Percentiles rank a stretch among this genome's conserved stretches.
Conservation (phyloP, 2,113 vertebrate genomes). For the Platanista minor region DNA sequence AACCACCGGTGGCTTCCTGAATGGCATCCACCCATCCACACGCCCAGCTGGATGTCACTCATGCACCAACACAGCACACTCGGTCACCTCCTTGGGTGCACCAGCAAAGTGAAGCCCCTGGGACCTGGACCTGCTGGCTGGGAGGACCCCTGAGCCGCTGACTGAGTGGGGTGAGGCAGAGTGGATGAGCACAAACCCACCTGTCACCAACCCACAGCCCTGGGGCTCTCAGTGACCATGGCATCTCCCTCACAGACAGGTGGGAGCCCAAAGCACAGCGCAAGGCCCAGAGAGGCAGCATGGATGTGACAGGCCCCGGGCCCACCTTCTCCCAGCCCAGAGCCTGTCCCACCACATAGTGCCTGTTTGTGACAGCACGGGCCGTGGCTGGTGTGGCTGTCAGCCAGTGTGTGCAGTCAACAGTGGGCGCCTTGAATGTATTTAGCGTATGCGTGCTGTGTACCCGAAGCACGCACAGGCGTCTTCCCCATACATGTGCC, state of each 20-base stretch:
- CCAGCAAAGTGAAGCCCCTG: not conserved
- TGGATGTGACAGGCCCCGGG: not conserved
- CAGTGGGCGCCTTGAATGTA: not conserved
- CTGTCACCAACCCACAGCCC: not conserved
- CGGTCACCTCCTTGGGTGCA: not conserved
- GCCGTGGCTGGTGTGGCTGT: not conserved
- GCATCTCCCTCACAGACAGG: not conserved
- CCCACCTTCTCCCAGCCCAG: not conserved
- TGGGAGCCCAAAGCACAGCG: not conserved
- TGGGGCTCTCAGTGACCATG: not conserved
- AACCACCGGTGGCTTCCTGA: not conserved
- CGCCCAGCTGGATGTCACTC: not conserved
- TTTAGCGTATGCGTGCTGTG: not conserved
- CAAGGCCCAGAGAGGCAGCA: not conserved
- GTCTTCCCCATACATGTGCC: not conserved
- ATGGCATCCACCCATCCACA: not conserved
- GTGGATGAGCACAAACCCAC: rapidly evolving
- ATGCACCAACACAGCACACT: not conserved
- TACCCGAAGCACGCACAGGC: not conserved
- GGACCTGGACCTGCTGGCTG: not conserved
- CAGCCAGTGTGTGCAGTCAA: not conserved
- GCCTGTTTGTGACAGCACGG: not conserved
- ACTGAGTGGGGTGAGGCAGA: not conserved
- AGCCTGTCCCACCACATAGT: not conserved
- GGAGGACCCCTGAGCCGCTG: conserved; percentile 3